phyloP scores from a whole-genome alignment of 2,113 vertebrate genomes.

The Anolis carolinensis region DNA sequence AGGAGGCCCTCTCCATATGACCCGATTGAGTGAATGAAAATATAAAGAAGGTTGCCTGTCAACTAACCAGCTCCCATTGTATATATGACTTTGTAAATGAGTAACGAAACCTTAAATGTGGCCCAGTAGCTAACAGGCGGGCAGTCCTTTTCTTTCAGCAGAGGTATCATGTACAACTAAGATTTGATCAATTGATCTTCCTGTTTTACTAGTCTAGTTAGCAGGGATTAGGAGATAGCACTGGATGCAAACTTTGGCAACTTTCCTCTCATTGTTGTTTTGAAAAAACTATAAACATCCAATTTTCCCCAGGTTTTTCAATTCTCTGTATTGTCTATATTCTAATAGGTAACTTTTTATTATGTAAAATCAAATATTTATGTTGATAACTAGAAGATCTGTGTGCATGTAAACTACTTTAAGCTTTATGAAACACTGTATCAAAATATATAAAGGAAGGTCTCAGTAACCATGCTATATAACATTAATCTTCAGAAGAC shows the following conservation, averaged over 20 bases:
- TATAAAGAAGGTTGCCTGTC: too few species aligned
- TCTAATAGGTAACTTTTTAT: background rate
- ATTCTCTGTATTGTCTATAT: background rate
- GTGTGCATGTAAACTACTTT: background rate
- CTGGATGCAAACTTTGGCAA: background rate
- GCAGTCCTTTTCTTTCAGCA: too few species aligned
- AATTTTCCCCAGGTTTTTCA: background rate
- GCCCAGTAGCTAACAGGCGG: too few species aligned
- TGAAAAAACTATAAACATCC: background rate
- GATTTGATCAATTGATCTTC: background rate
- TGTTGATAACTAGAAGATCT: background rate
- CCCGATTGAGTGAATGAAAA: too few species aligned
- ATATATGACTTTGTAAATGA: too few species aligned
- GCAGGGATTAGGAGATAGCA: background rate
- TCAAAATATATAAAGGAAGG: background rate
- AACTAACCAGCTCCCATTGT: too few species aligned
- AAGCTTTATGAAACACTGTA: background rate
- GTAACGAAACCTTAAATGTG: too few species aligned
- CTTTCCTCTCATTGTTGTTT: background rate
- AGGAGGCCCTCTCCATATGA: too few species aligned
- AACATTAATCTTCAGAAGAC: rapidly evolving
- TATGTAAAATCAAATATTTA: background rate
- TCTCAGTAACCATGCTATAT: background rate
- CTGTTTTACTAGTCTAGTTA: background rate
- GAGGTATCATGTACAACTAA: background rate